Conservation (phyloP, 2,113 vertebrate genomes). For the Siniperca chuatsi region DNA sequence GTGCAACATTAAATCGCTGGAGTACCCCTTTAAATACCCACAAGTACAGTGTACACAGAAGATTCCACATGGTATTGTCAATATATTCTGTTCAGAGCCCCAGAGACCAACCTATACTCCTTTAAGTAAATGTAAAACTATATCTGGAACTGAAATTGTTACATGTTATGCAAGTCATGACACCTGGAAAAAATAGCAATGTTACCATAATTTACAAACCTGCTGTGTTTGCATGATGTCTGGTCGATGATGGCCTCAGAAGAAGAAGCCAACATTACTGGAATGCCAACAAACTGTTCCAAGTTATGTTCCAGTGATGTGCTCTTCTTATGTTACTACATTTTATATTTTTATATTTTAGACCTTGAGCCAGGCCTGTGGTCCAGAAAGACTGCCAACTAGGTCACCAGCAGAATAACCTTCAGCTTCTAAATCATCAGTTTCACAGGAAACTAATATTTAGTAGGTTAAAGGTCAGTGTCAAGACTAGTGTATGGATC, state of each 20-base stretch:
- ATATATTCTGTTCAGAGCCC: too few relatives aligned
- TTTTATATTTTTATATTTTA: slow-evolving; percentile 43
- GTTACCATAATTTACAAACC: background rate
- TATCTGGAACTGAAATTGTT: background rate
- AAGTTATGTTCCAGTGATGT: slow-evolving; percentile 14
- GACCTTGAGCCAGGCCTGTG: slow-evolving; percentile 1
- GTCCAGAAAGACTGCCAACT: background rate
- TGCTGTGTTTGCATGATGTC: background rate
- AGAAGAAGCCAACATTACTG: slow-evolving; percentile 30
- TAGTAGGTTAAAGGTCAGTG: slow-evolving; percentile 9
- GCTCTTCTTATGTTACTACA: slow-evolving; percentile 52
- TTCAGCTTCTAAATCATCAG: background rate
- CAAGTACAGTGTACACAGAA: too few relatives aligned
- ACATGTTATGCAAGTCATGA: background rate
- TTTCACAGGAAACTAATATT: background rate
- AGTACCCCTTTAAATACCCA: too few relatives aligned
- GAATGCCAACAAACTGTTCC: slow-evolving; percentile 23
- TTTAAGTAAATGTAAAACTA: background rate
- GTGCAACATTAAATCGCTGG: too few relatives aligned
- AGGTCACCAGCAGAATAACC: slow-evolving; percentile 9
- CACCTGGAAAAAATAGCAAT: background rate
- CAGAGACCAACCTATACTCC: too few relatives aligned
- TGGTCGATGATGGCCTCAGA: slow-evolving; percentile 9
- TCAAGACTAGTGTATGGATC: background rate
- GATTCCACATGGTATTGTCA: too few relatives aligned